A percentile compares a stretch with the other conserved stretches of the same genome.
These are phyloP conservation scores for Octopus sinensis DNA, from an alignment of 1,140 invertebrate species.

Conservation along the genomic window DNA sequence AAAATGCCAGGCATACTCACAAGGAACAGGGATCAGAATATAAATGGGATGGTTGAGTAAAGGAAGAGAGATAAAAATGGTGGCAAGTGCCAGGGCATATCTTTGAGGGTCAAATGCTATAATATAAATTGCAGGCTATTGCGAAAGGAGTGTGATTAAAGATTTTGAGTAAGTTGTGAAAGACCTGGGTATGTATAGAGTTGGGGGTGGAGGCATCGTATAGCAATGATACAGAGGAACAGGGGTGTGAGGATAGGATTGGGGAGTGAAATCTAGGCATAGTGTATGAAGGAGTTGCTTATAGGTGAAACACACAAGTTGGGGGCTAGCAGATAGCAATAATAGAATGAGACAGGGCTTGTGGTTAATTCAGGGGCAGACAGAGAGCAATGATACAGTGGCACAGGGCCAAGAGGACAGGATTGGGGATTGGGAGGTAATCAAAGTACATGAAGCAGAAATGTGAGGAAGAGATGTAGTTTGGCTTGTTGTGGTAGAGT, in stretches of 20 bases:
- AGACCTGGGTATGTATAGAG: neutral
- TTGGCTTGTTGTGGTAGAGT: too few species aligned
- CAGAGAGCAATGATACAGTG: too few species aligned
- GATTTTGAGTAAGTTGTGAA: neutral
- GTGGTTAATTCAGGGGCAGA: too few species aligned
- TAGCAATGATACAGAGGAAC: neutral
- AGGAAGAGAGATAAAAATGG: neutral
- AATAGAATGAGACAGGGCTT: too few species aligned
- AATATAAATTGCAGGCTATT: too few species aligned
- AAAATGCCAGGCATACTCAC: neutral
- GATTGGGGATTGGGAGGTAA: too few species aligned
- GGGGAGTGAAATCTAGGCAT: neutral
- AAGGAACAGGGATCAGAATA: neutral
- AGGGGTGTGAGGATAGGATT: neutral
- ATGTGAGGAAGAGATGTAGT: too few species aligned
- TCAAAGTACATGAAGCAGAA: too few species aligned
- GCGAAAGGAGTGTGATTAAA: neutral
- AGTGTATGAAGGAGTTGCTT: neutral
- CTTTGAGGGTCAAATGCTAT: neutral
- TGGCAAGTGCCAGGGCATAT: neutral
- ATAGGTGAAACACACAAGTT: too few species aligned
- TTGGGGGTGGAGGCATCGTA: neutral
- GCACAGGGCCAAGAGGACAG: too few species aligned
- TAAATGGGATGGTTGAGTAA: neutral
- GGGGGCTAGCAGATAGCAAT: too few species aligned